Base-by-base conservation (phyloP, 2,113 vertebrate species). In the Indri indri region DNA sequence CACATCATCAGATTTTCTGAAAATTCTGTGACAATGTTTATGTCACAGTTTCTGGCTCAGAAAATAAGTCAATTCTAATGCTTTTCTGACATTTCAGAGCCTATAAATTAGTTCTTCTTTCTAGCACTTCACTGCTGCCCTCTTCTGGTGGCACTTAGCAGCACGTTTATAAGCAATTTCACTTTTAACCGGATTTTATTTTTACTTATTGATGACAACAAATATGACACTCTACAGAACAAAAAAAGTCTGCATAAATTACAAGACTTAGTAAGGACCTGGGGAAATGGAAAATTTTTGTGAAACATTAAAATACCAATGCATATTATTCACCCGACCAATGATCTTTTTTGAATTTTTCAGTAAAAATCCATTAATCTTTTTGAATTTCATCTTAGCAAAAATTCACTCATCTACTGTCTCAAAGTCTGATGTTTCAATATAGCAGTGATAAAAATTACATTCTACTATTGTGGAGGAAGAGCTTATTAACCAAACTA, bases 71-170 rank as follows among this genome's bases (percentile, higher is more conserved):
- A 50, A 1, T 71, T 68, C 4, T 59, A 65, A 65, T 3, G 13
- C 34, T 20, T 71, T 83, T 59, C 37, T 14, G 11, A 34, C 9
- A 50, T 34, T 54, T 59, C 27, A 88, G 42, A 74, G 16, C 71
- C 20, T 4, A n/a, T 13, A 25, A n/a, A 17, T 73, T 40, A 17
- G 42, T 40, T 52, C 32, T 54, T 52, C 32, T 54, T 82, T 32
- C 37, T 14, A 25, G 11, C 5, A 74, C 71, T 82, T 95, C 94
- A 54, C 83, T 90, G 80, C 90, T 13, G 45, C 95, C 97, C 96
- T 93, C 97, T 97, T 61, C 89, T 92, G 97, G 96, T 74, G 7
- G 17, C 59, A 86, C 0, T 1, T 22, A 63, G 6, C 22, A 80
- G 27, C 16, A 50, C 8, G 8, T 30, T 50, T 34, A 6, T 7